Conservation (phyloP, 2,113 vertebrate species). For the Hippolais icterina region DNA sequence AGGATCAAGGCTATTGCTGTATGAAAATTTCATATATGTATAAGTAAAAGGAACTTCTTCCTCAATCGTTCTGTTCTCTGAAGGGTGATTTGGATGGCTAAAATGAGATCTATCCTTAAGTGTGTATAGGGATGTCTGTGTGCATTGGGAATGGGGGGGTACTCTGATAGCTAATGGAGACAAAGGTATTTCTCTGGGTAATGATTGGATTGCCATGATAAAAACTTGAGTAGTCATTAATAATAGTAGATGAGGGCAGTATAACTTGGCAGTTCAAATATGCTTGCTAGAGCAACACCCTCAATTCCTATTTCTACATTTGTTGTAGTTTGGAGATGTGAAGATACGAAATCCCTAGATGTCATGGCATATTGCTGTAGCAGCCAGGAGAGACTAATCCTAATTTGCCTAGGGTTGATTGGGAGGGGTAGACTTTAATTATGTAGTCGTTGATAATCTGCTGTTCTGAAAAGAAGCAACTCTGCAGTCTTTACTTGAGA, state of each 20-base stretch:
- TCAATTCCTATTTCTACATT: background rate
- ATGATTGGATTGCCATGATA: background rate
- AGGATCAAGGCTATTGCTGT: background rate
- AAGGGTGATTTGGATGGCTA: background rate
- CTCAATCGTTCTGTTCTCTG: background rate
- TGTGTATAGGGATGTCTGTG: background rate
- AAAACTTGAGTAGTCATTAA: background rate
- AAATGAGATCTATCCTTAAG: background rate
- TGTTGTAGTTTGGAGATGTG: background rate
- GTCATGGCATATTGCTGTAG: slow-evolving; percentile 13
- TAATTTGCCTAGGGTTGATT: slow-evolving; percentile 44
- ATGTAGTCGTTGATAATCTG: slow-evolving; percentile 16
- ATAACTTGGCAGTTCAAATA: background rate
- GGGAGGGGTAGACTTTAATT: slow-evolving; percentile 48
- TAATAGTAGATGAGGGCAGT: background rate
- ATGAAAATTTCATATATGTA: background rate
- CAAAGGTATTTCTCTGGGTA: background rate
- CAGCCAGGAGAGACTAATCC: slow-evolving; percentile 4
- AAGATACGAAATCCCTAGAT: slow-evolving; percentile 30
- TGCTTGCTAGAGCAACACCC: background rate
- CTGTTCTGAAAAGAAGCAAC: slow-evolving; percentile 17
- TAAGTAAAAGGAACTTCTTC: background rate
- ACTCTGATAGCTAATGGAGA: background rate
- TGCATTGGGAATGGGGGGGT: background rate
- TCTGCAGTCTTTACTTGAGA: background rate